These are phyloP conservation scores for Microchirus variegatus DNA, from an alignment of 2,797 vertebrate species.

Conservation along the genomic window DNA sequence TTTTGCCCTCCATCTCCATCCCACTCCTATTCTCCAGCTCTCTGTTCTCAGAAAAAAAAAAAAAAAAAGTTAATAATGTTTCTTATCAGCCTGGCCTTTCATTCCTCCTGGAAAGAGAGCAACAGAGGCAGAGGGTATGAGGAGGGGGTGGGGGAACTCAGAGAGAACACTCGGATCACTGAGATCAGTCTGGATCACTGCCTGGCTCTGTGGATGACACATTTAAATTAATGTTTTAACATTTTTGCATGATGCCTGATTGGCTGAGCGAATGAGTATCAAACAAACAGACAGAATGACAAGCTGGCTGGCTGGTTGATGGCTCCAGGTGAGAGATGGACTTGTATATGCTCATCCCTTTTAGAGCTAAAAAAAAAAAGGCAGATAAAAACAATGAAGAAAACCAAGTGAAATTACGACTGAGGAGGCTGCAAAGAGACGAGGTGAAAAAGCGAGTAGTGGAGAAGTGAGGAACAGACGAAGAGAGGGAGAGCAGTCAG, in stretches of 20 bases:
- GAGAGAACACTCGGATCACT: conserved; percentile 41
- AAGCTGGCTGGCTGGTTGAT: conserved; percentile 43
- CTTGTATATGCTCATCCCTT: conserved; percentile 26
- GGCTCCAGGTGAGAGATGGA: conserved; percentile 49
- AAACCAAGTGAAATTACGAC: conserved; percentile 29
- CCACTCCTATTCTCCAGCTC: conserved; percentile 42
- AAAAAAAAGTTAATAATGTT: conserved; percentile 81
- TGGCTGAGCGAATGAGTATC: conserved; percentile 54
- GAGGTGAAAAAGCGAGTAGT: conserved; percentile 16
- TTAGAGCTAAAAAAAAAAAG: conserved; percentile 22
- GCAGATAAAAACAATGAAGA: conserved; percentile 34
- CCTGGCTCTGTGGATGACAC: conserved; percentile 62
- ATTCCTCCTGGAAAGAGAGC: conserved; percentile 50
- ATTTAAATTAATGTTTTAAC: conserved; percentile 77
- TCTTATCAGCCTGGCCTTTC: conserved; percentile 75
- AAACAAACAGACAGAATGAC: conserved; percentile 62
- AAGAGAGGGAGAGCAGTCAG: conserved; percentile 63
- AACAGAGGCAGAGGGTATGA: conserved; percentile 12
- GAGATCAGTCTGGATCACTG: conserved; percentile 64
- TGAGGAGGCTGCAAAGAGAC: conserved; percentile 23
- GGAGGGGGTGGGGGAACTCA: conserved; percentile 8
- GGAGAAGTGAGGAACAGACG: conserved; percentile 56
- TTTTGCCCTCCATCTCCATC: conserved; percentile 38
- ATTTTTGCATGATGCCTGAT: conserved; percentile 56
- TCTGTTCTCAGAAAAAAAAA: conserved; percentile 67